phyloP scores from a whole-genome alignment of 1,140 invertebrate species.

The Contarinia nasturtii region DNA sequence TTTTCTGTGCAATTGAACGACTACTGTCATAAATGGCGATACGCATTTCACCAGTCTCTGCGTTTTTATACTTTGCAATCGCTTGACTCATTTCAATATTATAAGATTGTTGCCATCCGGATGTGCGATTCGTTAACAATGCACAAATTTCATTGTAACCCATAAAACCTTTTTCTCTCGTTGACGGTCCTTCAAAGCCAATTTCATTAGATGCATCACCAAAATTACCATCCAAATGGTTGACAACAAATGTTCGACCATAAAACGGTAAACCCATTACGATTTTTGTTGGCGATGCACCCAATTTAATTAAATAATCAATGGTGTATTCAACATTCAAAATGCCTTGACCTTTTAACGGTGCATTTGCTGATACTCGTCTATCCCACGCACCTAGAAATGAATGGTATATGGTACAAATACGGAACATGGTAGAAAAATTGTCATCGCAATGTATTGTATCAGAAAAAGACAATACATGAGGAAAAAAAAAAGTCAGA shows the following conservation, averaged over 20 bases:
- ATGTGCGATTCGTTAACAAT: constrained; percentile 26
- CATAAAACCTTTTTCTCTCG: constrained; percentile 63
- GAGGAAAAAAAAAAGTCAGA: no score
- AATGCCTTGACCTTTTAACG: constrained; percentile 29
- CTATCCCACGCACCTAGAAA: constrained; percentile 62
- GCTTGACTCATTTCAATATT: constrained; percentile 34
- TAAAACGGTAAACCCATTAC: constrained; percentile 69
- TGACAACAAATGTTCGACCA: constrained; percentile 57
- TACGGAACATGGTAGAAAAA: no score
- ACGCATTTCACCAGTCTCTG: constrained; percentile 14
- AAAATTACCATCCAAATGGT: constrained; percentile 20
- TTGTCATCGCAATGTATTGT: no score
- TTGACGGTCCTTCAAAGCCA: constrained; percentile 56
- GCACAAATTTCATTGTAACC: constrained; percentile 59
- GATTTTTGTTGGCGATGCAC: constrained; percentile 52
- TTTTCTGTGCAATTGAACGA: constrained; percentile 36
- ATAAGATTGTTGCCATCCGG: constrained; percentile 32
- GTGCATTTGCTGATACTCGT: constrained; percentile 53
- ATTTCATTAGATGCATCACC: constrained; percentile 27
- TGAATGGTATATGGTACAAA: no score
- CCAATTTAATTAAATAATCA: constrained; percentile 48
- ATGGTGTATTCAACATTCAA: constrained; percentile 45
- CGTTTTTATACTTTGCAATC: constrained; percentile 28
- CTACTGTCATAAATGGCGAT: constrained; percentile 41
- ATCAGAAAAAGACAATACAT: no score